Conservation (phyloP, 2,888 invertebrate species). For the Ectemnius cavifrons region DNA sequence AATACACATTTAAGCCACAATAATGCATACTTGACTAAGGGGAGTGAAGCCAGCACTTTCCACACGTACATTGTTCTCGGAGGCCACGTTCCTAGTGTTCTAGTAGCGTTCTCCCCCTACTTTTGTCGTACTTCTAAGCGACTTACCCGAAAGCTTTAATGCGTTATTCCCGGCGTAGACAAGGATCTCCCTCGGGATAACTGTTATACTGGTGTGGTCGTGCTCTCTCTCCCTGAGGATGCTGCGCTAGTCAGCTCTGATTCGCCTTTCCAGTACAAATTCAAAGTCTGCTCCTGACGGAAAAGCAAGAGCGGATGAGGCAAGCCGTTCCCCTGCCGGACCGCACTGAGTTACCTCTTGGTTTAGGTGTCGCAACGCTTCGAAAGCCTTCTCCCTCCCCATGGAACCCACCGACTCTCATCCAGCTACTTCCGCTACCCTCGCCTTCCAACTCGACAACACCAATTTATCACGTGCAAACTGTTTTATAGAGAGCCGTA, state of each 20-base stretch:
- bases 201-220: constrained; percentile 26
- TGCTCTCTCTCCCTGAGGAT: constrained; percentile 32
- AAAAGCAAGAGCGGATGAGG: constrained; percentile 37
- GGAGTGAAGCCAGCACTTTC: too few relatives aligned
- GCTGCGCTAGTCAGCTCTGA: constrained; percentile 58
- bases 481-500: too few relatives aligned
- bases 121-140: constrained; percentile 42
- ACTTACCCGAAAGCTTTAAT: constrained; percentile 35
- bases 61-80: too few relatives aligned
- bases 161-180: constrained; percentile 41
- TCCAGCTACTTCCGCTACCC: not conserved
- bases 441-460: not conserved
- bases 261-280: constrained; percentile 44
- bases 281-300: constrained; percentile 58
- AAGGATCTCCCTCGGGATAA: constrained; percentile 32
- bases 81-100: constrained; percentile 12
- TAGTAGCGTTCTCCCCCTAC: constrained; percentile 1
- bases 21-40: constrained; percentile 3
- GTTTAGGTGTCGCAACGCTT: constrained; percentile 20
- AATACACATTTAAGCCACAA: constrained; percentile 6
- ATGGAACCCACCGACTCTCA: not conserved
- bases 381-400: constrained; percentile 8
- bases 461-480: too few relatives aligned
- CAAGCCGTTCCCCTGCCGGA: constrained; percentile 11
- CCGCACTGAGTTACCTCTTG: constrained; percentile 10